Evolutionary conservation across 2,113 vertebrate species (phyloP), one percentile per base, ranked within the genome.

Genomic region (Pardalotus punctatus): DNA sequence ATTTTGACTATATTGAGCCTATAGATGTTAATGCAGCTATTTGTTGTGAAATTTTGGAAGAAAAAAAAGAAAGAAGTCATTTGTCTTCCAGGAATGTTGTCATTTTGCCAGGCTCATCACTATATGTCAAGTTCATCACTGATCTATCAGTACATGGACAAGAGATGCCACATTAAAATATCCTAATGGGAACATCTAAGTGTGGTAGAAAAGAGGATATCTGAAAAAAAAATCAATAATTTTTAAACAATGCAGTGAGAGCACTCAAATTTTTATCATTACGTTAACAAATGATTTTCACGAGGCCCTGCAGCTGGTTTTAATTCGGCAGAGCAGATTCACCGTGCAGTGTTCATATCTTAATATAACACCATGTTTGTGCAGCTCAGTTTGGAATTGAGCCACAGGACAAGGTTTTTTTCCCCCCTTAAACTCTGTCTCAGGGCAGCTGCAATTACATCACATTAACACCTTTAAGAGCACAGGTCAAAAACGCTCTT

Each of bases 391-490:
- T 78, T 95, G 95, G 87, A 95, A 69, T 0, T 19, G 57, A 95
- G 92, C 77, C 95, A 90, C 21, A 1, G 56, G 62, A 90, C 21
- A 79, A 42, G 62, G 43, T 21, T 65, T 58, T 57, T 88, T 91
- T 87, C 45, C 66, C 74, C 54, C 53, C 47, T 72, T 80, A 62
- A 90, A 71, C 65, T 79, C 27, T 28, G 21, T 65, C 90, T 88
- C 77, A 87, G 70, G 80, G 78, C 87, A 91, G 45, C 45, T 91
- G 90, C 70, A 95, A 96, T 96, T 82, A 89, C 70, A 87, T 61
- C 95, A 93, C 91, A 71, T 96, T 91, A 96, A 80, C 85, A 91
- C 90, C 90, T 96, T 82, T 35, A 36, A 66, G 51, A 92, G 47
- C 88, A 80, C 43, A 62, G 83, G 88, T 93, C 94, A 91, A 33